Evolutionary conservation across 2,888 invertebrate species (phyloP), one percentile per base, ranked within the genome.

Genomic region (Gandaritis pyraliata): DNA sequence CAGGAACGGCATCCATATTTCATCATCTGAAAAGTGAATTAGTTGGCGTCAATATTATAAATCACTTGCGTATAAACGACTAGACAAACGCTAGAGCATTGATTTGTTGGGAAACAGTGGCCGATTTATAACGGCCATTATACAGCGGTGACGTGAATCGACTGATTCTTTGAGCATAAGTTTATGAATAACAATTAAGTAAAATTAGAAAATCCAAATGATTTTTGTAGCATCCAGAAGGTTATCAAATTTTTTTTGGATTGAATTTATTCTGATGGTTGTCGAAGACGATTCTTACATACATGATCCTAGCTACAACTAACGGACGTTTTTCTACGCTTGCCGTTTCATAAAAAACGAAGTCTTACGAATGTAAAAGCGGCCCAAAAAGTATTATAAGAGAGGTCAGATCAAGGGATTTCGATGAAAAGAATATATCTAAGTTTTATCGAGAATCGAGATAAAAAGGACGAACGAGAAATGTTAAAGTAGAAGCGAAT

Each of bases 371-470:
- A 72, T 69, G 68, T 73, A 69, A 72, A 64, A 64, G 61, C 71
- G 68, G 64, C 66, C 65, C 33, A 75, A 72, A 73, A 72, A 69
- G 66, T 64, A 68, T 69, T 71, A 69, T 69, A 68, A 72, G 60
- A 55, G 67, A 72, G 76, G 75, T 71, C 76, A 81, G 81, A 82
- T 82, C 80, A 82, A 83, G 82, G 78, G 79, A 82, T 81, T 80
- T 71, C 64, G 72, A 70, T 74, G 71, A 79, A 77, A 82, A 75
- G 78, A 80, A 83, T 82, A 80, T 78, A 81, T 81, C 78, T 78
- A 76, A 80, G 75, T 81, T 82, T 80, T 78, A 81, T 81, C 76
- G 76, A 72, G 80, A 82, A 81, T 81, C 76, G 76, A 72, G 80
- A 82, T 84, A 80, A 76, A 76, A 76, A 73, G 70, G 66, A 46